Base-by-base conservation (phyloP, 2,113 vertebrate genomes). In the Cardinalis cardinalis region DNA sequence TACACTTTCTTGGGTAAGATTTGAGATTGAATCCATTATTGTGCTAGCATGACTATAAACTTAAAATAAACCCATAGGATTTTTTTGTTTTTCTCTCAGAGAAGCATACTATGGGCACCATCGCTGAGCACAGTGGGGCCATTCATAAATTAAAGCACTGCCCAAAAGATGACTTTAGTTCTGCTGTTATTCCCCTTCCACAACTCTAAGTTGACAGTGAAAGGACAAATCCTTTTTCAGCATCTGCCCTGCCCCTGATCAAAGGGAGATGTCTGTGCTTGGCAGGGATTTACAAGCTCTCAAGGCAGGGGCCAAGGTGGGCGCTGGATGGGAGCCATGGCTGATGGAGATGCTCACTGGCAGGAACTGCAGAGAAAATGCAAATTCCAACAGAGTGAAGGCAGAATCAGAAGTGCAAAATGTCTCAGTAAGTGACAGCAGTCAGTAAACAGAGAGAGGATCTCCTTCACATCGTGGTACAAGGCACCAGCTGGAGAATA, bases 321-420 rank as follows among this genome's bases (percentile, higher is more conserved):
- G 14, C 53, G 65, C 3, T 81, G 93, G 92, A 64, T 48, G 55
- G 72, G 69, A 91, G 73, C 90, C 73, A 58, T 1, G 11, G 79
- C 56, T 84, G 56, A 32, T 56, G 64, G 68, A 95, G 79, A 56
- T 44, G 64, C 36, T 91, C 64, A 24, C 55, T 92, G 66, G 56
- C 88, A 95, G 80, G 44, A 82, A 34, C 48, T 44, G 21, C 88
- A 87, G 32, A 71, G 83, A 86, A 90, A 94, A 87, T 49, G 29
- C 40, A 49, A 55, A 49, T 88, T 84, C 61, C 58, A 68, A 71
- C 0, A 4, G 40, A 81, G n/a, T 10, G 41, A 88, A 89, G 44
- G 75, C 64, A 89, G 64, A 88, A 63, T 63, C 48, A 85, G 43
- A 77, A 87, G 40, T n/a, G 77, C 38, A 77, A 82, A 84, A 87